Evolutionary conservation across 2,113 vertebrate species (phyloP).

Genomic region (Vicugna pacos): DNA sequence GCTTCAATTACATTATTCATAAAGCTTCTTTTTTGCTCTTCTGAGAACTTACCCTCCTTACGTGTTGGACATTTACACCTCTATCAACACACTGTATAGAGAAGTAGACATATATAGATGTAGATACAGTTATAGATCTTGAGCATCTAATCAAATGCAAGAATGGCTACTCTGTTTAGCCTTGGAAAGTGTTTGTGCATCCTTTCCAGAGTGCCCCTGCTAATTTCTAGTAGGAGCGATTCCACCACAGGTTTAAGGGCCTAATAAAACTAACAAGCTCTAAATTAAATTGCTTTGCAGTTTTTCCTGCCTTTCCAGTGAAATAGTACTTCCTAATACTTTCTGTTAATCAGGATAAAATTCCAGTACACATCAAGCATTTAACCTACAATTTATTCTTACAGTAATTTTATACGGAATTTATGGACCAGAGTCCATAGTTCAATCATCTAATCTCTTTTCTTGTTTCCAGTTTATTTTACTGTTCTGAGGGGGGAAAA

Average conservation of each 20-base stretch:
- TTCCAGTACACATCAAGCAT: conserved; percentile 9
- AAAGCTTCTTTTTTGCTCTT: background rate
- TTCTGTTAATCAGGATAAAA: conserved; percentile 54
- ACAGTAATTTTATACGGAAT: background rate
- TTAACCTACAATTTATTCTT: conserved; percentile 43
- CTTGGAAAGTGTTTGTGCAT: background rate
- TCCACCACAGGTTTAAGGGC: background rate
- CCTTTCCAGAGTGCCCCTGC: background rate
- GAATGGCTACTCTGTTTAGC: background rate
- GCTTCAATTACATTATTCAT: background rate
- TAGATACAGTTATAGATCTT: background rate
- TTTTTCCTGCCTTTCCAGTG: background rate
- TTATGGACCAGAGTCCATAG: background rate
- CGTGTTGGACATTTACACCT: background rate
- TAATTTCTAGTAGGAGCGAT: background rate
- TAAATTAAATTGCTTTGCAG: background rate
- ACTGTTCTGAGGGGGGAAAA: background rate
- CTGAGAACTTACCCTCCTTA: background rate
- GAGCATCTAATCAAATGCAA: background rate
- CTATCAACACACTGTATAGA: background rate
- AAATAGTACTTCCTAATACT: background rate
- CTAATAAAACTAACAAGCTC: background rate
- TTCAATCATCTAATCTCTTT: conserved; percentile 46
- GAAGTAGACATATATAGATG: background rate
- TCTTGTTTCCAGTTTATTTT: conserved; percentile 38